These are phyloP conservation scores for Barnardius zonarius DNA, from an alignment of 2,113 vertebrate genomes.

Conservation along the genomic window DNA sequence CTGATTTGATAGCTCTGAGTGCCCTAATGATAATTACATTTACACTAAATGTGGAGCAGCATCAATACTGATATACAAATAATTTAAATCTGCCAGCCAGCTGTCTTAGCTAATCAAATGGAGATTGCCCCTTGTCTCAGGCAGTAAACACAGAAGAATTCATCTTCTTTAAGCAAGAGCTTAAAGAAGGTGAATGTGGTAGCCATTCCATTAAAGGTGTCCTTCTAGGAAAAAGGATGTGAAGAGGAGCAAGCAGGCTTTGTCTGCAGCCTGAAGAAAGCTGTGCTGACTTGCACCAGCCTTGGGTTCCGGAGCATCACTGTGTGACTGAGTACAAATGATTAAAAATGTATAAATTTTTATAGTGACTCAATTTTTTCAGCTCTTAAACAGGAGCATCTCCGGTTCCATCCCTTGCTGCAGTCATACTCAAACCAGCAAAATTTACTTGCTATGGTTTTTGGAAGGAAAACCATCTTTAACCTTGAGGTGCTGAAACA, in stretches of 20 bases:
- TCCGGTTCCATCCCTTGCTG: neutral
- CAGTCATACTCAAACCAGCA: neutral
- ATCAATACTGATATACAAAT: slow-evolving; percentile 43
- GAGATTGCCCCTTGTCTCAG: slow-evolving; percentile 1
- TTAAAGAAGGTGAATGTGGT: neutral
- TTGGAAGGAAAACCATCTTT: slow-evolving; percentile 24
- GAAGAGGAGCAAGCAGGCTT: no score
- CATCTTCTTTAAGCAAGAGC: neutral
- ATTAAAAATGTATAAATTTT: neutral
- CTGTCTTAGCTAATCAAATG: neutral
- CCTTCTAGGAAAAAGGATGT: neutral
- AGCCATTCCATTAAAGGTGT: neutral
- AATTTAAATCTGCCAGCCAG: slow-evolving; percentile 23
- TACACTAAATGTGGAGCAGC: slow-evolving; percentile 26
- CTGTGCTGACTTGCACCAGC: neutral
- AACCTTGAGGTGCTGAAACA: slow-evolving; percentile 58
- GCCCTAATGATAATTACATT: slow-evolving; percentile 56
- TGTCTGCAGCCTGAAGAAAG: neutral
- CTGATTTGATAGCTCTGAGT: slow-evolving; percentile 27
- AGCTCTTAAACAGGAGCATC: neutral
- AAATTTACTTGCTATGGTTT: neutral
- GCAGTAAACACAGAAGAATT: neutral
- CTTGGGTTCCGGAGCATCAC: no score
- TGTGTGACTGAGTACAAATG: neutral
- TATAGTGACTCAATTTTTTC: neutral